A percentile compares a stretch with the other conserved stretches of the same genome.
Conservation (phyloP, 2,888 invertebrate genomes). For the Aphrophora alni region DNA sequence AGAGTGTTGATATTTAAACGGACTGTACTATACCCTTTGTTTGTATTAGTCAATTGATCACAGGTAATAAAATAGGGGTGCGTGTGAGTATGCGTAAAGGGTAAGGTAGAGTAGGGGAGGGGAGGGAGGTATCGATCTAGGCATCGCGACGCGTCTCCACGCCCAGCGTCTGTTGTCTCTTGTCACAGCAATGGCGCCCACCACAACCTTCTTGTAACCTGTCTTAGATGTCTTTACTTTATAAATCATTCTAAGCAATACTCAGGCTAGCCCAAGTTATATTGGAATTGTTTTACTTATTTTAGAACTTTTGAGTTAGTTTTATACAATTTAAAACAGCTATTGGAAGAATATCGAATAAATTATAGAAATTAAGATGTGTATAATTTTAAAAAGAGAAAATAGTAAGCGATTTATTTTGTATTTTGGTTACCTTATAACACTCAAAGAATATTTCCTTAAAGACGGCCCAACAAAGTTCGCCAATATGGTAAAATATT, state of each 20-base stretch:
- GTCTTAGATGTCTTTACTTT: not conserved
- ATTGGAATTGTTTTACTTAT: too few relatives aligned
- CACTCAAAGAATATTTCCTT: too few relatives aligned
- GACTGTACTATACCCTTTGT: not conserved
- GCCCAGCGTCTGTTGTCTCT: not conserved
- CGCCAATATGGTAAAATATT: too few relatives aligned
- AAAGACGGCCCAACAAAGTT: too few relatives aligned
- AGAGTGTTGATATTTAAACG: not conserved
- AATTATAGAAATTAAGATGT: too few relatives aligned
- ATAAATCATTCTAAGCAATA: not conserved
- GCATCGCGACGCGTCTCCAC: not conserved
- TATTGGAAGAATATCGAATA: too few relatives aligned
- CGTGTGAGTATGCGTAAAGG: not conserved
- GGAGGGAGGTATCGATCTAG: not conserved
- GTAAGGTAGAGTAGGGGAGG: not conserved
- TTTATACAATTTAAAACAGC: too few relatives aligned
- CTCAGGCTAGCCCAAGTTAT: too few relatives aligned
- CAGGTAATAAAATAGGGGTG: slow-evolving; percentile 2
- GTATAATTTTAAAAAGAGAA: too few relatives aligned
- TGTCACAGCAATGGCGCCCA: slow-evolving; percentile 6
- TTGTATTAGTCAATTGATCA: not conserved
- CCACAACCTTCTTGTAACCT: not conserved
- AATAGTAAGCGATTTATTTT: too few relatives aligned
- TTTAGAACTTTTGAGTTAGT: too few relatives aligned
- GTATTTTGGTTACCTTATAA: too few relatives aligned